Evolutionary conservation across 2,888 invertebrate species (phyloP).

Genomic region (Philaethria dido): DNA sequence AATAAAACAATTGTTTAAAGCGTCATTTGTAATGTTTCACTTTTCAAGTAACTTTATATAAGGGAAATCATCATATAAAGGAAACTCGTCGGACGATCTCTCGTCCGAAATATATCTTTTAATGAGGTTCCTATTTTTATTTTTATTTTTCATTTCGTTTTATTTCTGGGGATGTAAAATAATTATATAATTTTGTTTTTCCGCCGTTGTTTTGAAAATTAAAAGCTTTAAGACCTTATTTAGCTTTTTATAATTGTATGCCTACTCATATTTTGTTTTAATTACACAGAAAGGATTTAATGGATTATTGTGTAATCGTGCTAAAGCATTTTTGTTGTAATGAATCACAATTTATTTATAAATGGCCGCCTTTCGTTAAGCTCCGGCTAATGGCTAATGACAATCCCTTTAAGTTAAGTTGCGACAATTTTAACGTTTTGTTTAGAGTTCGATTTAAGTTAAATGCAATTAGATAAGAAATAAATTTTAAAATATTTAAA

Average conservation of each 20-base stretch:
- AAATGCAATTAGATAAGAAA: not conserved
- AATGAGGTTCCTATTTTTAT: conserved; percentile 6
- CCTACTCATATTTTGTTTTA: not conserved
- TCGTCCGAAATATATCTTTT: conserved; percentile 1
- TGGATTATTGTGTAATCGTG: not conserved
- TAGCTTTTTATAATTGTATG: not conserved
- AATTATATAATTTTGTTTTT: conserved; percentile 2
- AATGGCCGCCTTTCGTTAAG: not conserved
- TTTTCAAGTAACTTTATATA: conserved; percentile 2
- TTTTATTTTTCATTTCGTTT: not conserved
- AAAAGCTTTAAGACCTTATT: not conserved
- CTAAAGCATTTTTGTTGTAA: not conserved
- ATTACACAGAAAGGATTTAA: not conserved
- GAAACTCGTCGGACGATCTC: conserved; percentile 7
- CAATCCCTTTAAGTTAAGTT: not conserved
- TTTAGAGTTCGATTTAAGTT: not conserved
- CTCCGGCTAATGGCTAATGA: not conserved
- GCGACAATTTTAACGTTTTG: not conserved
- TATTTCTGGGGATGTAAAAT: not conserved
- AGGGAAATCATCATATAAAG: conserved; percentile 1
- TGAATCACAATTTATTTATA: not conserved
- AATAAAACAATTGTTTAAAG: not conserved
- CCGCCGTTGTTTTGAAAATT: not conserved
- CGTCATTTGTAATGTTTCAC: not conserved
- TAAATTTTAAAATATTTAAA: not conserved